Base-by-base conservation (phyloP, 1,140 invertebrate genomes). In the Drosophila bipectinata region DNA sequence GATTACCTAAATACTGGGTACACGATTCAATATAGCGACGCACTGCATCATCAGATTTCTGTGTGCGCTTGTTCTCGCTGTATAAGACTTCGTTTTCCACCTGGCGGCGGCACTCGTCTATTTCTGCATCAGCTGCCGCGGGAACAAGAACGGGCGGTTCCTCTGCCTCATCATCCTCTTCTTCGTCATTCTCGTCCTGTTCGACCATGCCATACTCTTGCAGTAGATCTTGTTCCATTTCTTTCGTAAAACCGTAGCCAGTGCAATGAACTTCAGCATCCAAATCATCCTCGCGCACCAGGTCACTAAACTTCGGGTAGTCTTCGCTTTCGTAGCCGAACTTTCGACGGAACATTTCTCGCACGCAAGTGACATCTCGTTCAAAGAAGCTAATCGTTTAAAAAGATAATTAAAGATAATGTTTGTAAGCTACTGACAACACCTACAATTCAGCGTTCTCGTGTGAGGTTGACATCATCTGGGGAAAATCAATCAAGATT, bases 381-480 rank as follows among this genome's bases (percentile, higher is more conserved):
- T 99, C 95, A 92, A 99, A 99, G 93, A 97, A 97, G 87, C 96
- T 96, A 73, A 4, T 81, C 89, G 4, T 1, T 30, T 1, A 34
- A 45, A 2, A 41, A 32, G 18, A 5, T 10, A 53, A 60, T 30
- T 37, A 37, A 37, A 12, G 18, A 30, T 10, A 1, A 7, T 44
- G 8, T 15, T 18, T 24, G 4, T n/a, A 0, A 37, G 4, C 3
- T 37, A n/a, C 41, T 7, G 41, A 6, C 14, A 18, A 18, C 14
- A 5, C 94, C 94, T 92, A 98, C 94, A 95, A 95, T 94, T 98
- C 94, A 32, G 98, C 98, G 93, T 99, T 98, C 15, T 93, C 91
- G 93, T 99, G 98, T 48, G 95, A 95, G 0, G 96, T 99, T 5
- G 98, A 99, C 44, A 99, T 94, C 98, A 99, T 99, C 93, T 99